These are phyloP conservation scores for Pyrocephalus nanus DNA, from an alignment of 2,797 vertebrate species.

Conservation along the genomic window DNA sequence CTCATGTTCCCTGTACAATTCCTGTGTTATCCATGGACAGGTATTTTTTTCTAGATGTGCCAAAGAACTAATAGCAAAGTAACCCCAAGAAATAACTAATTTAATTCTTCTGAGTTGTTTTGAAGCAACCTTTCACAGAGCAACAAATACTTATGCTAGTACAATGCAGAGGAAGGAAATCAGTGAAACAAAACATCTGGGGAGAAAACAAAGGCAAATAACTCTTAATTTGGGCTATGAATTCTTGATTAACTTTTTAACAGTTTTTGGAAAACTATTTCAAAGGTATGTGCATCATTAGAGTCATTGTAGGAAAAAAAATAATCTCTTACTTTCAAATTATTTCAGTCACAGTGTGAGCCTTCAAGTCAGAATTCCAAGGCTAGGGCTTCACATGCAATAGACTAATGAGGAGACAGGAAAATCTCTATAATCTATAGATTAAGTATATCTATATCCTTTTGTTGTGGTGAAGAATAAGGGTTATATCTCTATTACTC, in stretches of 20 bases:
- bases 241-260: background rate
- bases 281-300: background rate
- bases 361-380: background rate
- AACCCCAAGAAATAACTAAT: background rate
- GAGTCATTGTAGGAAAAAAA: background rate
- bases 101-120: background rate
- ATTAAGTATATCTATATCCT: background rate
- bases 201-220: background rate
- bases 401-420: background rate
- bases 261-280: background rate
- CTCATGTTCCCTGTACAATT: background rate
- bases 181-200: background rate
- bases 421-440: background rate
- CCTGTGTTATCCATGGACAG: background rate
- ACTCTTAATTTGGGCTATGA: background rate
- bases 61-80: background rate
- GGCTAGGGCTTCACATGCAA: background rate
- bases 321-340: background rate
- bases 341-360: background rate
- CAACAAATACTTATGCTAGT: background rate
- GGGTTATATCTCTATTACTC: background rate
- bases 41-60: background rate
- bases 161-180: background rate
- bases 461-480: background rate
- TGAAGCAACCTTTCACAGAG: background rate